These are phyloP conservation scores for Apogon hyalosoma DNA, from an alignment of 2,797 vertebrate species.

Conservation along the genomic window DNA sequence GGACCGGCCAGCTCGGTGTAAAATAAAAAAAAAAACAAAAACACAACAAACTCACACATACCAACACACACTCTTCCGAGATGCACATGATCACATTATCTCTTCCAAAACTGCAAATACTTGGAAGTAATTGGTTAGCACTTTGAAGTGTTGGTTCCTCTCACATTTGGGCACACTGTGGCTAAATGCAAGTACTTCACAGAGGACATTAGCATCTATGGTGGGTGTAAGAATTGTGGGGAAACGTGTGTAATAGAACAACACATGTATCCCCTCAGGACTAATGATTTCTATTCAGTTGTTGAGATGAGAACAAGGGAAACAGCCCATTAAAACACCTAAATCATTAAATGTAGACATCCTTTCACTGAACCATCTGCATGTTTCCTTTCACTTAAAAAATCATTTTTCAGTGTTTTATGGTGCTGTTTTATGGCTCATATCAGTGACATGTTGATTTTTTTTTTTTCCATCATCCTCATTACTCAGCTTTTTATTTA, in stretches of 20 bases:
- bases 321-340: constrained; percentile 11
- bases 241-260: constrained; percentile 56
- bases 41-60: too few relatives aligned
- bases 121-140: constrained; percentile 43
- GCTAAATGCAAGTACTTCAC: constrained; percentile 56
- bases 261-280: constrained; percentile 23
- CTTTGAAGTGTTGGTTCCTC: constrained; percentile 49
- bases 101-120: constrained; percentile 27
- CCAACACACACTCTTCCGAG: not conserved
- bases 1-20: not conserved
- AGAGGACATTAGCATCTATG: constrained; percentile 46
- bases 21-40: not conserved
- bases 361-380: not conserved
- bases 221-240: constrained; percentile 57
- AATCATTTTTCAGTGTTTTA: not conserved
- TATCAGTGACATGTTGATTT: not conserved
- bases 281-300: constrained; percentile 40
- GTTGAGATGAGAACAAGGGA: constrained; percentile 5
- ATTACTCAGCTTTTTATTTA: not conserved
- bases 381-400: not conserved
- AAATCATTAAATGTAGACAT: not conserved
- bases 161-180: constrained; percentile 48
- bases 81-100: constrained; percentile 11
- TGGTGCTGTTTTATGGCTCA: not conserved
- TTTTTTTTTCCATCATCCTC: not conserved